Conservation (phyloP, 2,113 vertebrate species). For the Carassius auratus region DNA sequence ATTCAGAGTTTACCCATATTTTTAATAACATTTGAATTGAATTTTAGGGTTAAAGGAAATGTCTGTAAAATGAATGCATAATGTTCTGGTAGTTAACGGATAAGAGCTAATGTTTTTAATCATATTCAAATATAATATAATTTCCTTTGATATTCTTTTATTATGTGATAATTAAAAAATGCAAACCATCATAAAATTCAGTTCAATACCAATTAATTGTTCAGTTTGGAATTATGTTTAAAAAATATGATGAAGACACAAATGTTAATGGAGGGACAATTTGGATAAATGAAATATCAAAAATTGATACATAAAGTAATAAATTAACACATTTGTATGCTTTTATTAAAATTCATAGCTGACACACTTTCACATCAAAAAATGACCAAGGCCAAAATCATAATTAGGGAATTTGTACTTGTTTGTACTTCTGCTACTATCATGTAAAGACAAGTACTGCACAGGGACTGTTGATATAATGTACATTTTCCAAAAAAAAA, state of each 20-base stretch:
- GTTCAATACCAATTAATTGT: neutral
- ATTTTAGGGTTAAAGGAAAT: neutral
- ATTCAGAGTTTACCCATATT: neutral
- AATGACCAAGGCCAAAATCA: conserved; percentile 32
- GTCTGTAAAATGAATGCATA: neutral
- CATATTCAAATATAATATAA: neutral
- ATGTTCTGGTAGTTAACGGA: neutral
- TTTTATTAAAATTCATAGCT: conserved; percentile 41
- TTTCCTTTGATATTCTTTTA: neutral
- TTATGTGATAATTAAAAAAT: neutral
- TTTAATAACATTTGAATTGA: neutral
- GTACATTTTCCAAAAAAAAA: neutral
- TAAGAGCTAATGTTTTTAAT: neutral
- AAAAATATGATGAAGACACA: neutral
- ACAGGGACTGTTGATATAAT: neutral
- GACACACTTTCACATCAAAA: conserved; percentile 48
- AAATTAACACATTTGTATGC: conserved; percentile 4
- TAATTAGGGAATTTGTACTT: neutral
- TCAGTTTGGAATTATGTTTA: neutral
- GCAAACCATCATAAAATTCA: neutral
- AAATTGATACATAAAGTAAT: neutral
- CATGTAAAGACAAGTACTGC: neutral
- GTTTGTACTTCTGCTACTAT: neutral
- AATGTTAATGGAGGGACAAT: neutral
- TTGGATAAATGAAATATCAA: too few relatives aligned